Evolutionary conservation across 2,113 vertebrate species (phyloP).

Genomic region (Cryptotis parvus): DNA sequence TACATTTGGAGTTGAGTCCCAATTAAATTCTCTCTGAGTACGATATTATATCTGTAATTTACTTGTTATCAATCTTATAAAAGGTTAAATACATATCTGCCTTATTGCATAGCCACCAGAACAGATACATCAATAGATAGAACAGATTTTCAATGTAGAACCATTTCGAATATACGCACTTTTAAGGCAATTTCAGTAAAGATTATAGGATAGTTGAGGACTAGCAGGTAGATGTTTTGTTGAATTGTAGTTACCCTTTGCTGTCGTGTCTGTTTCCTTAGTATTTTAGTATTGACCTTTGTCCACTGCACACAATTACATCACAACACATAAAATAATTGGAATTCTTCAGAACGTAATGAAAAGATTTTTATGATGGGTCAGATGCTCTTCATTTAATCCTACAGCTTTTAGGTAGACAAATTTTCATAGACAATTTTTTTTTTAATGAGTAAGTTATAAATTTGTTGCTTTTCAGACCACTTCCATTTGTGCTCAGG

Average conservation of each 20-base stretch:
- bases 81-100: conserved; percentile 12
- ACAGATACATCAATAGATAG: not conserved
- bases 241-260: not conserved
- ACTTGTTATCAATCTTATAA: not conserved
- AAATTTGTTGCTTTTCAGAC: too few species aligned
- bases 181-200: not conserved
- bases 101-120: not conserved
- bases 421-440: too few species aligned
- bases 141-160: not conserved
- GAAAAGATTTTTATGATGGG: not conserved
- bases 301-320: not conserved
- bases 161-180: not conserved
- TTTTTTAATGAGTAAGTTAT: too few species aligned
- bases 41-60: too few species aligned
- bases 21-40: too few species aligned
- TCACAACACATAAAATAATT: conserved; percentile 17
- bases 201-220: not conserved
- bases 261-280: not conserved
- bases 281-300: too few species aligned
- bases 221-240: not conserved
- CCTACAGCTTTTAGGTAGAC: not conserved
- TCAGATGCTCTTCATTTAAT: conserved; percentile 27
- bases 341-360: conserved; percentile 4
- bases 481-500: too few species aligned
- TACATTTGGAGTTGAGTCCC: too few species aligned